Conservation (phyloP, 2,797 vertebrate genomes). For the Trachops cirrhosus region DNA sequence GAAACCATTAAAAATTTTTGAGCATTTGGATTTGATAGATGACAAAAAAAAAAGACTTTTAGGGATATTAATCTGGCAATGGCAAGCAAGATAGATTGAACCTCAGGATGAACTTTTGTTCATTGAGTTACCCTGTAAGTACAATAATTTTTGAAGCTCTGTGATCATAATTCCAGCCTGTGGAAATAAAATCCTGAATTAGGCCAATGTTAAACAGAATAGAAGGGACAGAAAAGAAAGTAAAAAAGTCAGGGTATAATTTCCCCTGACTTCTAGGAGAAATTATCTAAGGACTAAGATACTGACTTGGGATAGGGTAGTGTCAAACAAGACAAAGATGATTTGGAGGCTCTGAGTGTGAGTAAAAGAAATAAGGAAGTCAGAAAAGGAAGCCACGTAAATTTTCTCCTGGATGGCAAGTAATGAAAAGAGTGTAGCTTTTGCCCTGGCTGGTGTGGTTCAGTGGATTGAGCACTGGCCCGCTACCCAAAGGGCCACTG, state of each 20-base stretch:
- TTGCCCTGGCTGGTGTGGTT: too few relatives aligned
- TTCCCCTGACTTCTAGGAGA: too few relatives aligned
- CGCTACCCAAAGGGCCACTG: too few relatives aligned
- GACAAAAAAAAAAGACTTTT: not conserved
- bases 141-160: not conserved
- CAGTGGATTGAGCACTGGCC: too few relatives aligned
- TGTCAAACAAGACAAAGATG: not conserved
- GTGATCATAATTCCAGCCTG: not conserved
- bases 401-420: constrained; percentile 3
- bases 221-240: not conserved
- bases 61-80: not conserved
- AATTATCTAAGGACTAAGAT: not conserved
- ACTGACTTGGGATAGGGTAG: not conserved
- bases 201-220: not conserved
- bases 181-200: not conserved
- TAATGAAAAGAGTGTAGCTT: not conserved
- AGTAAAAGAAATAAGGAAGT: constrained; percentile 14
- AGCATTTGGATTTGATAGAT: not conserved
- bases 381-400: not conserved
- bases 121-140: constrained; percentile 1
- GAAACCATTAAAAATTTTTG: not conserved
- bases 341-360: not conserved
- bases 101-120: not conserved
- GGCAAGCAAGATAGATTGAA: not conserved
- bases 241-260: not conserved